Evolutionary conservation across 2,888 invertebrate species (phyloP), one percentile per base, ranked within the genome.

Genomic region (Geophilus truncorum): DNA sequence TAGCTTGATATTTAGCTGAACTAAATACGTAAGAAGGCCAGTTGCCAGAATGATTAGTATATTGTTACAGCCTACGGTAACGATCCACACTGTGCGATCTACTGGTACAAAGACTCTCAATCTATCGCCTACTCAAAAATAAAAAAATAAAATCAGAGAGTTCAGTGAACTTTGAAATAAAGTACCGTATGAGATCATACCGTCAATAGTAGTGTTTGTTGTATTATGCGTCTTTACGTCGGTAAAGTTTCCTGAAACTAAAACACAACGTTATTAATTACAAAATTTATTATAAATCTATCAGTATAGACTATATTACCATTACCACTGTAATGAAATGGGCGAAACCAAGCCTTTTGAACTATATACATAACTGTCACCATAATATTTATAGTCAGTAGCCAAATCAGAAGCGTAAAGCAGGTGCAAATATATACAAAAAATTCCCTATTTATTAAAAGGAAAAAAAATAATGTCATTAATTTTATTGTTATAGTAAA

Each of bases 341-440:
- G 80, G n/a, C 76, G 76, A 18, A 82, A 78, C 82, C 82, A 82
- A 7, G 77, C 36, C 51, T 80, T 82, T 28, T 82, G 51, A 75
- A 79, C 80, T 23, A 76, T 77, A 40, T 75, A 82, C 82, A 82
- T 82, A n/a, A 82, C 75, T 25, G 79, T 18, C 62, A 82, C 34
- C 30, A 76, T 23, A 40, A 77, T 23, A 80, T 81, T 79, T 28
- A 77, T 36, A 25, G 18, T 23, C 18, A 82, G 78, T 9, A 82
- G 34, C 80, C 80, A 80, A 21, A 80, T 36, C n/a, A 80, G 34
- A 34, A 80, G 25, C 6, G 75, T 15, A 18, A 80, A 80, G 34
- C 80, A 80, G 30, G 40, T 80, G 76, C 80, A 80, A 28, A 80
- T 80, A 34, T 80, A 80, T n/a, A 28, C 18, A 40, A 76, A 80